phyloP scores from a whole-genome alignment of 1,140 invertebrate species.

The Scylla paramamosain region DNA sequence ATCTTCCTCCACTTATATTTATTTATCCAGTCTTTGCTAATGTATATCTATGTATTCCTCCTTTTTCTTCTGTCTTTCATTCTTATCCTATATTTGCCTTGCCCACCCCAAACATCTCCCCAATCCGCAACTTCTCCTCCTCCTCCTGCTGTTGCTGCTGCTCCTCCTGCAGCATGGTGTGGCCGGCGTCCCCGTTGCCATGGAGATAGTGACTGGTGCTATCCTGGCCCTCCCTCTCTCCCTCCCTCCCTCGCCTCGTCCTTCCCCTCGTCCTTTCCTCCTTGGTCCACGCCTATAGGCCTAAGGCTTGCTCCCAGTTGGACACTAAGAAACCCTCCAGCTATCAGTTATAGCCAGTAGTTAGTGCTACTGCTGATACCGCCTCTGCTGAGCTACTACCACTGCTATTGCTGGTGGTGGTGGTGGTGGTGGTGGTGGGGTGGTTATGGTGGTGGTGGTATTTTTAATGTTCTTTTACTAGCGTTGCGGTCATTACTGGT shows the following conservation, averaged over 20 bases:
- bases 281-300: not conserved
- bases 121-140: not conserved
- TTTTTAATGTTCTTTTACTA: too few relatives aligned
- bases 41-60: not conserved
- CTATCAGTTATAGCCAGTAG: not conserved
- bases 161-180: not conserved
- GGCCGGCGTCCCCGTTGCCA: not conserved
- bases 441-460: too few relatives aligned
- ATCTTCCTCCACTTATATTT: not conserved
- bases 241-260: not conserved
- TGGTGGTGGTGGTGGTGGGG: too few relatives aligned
- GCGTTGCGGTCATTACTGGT: too few relatives aligned
- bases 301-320: not conserved
- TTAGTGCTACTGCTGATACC: not conserved
- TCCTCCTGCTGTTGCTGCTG: not conserved
- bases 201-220: not conserved
- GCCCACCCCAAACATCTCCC: too few relatives aligned
- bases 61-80: not conserved
- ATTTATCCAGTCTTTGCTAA: not conserved
- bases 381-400: too few relatives aligned
- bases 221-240: not conserved
- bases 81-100: not conserved
- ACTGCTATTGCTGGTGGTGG: too few relatives aligned
- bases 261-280: not conserved
- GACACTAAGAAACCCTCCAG: not conserved